phyloP scores from a whole-genome alignment of 2,113 vertebrate species.

The Orientallactaga bullata region DNA sequence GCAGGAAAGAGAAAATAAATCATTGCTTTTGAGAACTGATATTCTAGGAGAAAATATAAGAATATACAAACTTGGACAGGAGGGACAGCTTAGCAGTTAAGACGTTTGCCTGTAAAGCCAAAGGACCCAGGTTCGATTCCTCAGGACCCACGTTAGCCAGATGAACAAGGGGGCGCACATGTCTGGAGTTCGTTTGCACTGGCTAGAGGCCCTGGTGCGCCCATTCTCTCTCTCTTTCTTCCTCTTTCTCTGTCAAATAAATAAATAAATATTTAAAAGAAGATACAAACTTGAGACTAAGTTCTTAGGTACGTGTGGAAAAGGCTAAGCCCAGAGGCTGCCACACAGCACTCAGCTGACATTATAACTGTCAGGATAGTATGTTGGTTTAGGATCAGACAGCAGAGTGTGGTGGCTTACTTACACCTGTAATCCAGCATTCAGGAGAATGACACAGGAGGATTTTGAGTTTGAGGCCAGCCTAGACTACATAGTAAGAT shows the following conservation, averaged over 20 bases:
- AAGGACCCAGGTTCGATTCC: too few species aligned
- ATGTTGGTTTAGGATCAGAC: background rate
- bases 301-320: rapidly evolving
- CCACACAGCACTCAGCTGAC: rapidly evolving
- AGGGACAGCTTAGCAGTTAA: too few species aligned
- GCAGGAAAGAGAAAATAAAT: background rate
- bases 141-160: too few species aligned
- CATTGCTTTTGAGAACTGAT: background rate
- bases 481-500: background rate
- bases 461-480: background rate
- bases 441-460: background rate
- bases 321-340: background rate
- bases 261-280: too few species aligned
- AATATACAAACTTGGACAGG: background rate
- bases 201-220: too few species aligned
- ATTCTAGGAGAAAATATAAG: background rate
- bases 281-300: background rate
- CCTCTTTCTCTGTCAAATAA: too few species aligned
- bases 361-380: rapidly evolving
- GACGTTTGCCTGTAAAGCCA: too few species aligned
- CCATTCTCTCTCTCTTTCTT: too few species aligned
- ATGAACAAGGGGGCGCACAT: too few species aligned
- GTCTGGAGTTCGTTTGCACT: too few species aligned
- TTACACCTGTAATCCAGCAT: background rate
- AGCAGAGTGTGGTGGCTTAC: background rate